phyloP scores from a whole-genome alignment of 2,113 vertebrate genomes.

The Megalops atlanticus region DNA sequence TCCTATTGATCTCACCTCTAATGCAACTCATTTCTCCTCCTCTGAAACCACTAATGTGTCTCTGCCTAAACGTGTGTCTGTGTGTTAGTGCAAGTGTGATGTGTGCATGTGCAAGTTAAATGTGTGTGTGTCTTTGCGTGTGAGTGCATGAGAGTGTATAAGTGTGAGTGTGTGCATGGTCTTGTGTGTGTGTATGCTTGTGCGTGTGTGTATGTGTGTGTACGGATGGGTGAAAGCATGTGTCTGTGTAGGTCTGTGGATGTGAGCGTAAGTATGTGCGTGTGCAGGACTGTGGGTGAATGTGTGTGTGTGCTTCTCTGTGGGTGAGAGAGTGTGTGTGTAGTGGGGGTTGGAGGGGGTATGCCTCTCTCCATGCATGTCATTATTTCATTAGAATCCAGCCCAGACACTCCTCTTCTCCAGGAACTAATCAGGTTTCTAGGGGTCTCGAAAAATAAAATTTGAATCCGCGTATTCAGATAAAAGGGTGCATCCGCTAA shows the following conservation, averaged over 20 bases:
- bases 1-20: conserved; percentile 75
- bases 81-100: conserved; percentile 21
- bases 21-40: conserved; percentile 75
- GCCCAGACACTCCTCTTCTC: conserved; percentile 64
- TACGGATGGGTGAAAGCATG: conserved; percentile 15
- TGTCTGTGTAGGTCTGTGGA: conserved; percentile 6
- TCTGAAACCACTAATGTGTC: conserved; percentile 24
- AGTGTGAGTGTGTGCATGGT: conserved; percentile 62
- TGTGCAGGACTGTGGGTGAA: conserved; percentile 27
- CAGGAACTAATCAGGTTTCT: conserved; percentile 70
- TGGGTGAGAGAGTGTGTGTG: conserved; percentile 71
- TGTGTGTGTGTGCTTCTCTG: conserved; percentile 49
- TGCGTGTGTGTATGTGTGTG: conserved; percentile 19
- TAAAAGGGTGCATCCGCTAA: conserved; percentile 55
- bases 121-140: background rate
- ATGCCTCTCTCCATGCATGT: conserved; percentile 72
- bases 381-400: conserved; percentile 75
- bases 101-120: background rate
- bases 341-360: conserved; percentile 75
- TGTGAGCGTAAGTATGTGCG: background rate
- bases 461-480: conserved; percentile 70
- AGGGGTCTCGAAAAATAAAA: conserved; percentile 44
- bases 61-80: conserved; percentile 1
- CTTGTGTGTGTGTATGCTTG: conserved; percentile 60
- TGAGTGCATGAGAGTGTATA: conserved; percentile 15